Evolutionary conservation across 2,797 vertebrate genomes (phyloP).

Genomic region (Huso huso): DNA sequence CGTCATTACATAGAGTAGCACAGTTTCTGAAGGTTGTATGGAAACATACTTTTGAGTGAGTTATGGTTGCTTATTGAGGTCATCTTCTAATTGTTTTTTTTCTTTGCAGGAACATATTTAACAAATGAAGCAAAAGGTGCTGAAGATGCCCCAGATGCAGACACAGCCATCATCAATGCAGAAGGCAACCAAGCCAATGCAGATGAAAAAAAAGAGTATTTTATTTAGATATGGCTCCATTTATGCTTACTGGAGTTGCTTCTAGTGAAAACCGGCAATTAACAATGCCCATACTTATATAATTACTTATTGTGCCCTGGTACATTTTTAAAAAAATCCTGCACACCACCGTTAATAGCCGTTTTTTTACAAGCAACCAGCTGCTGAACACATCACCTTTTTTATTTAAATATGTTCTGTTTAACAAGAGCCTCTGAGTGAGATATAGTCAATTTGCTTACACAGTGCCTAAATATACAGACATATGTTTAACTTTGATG

Average conservation of each 20-base stretch:
- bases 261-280: conserved; percentile 73
- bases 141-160: conserved; percentile 96
- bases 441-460: conserved; percentile 73
- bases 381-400: conserved; percentile 55
- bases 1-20: background rate
- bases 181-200: conserved; percentile 97
- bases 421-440: conserved; percentile 71
- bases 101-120: conserved; percentile 85
- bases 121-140: conserved; percentile 98
- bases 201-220: conserved; percentile 99
- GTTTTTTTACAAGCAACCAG: conserved; percentile 72
- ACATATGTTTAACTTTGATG: conserved; percentile 68
- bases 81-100: conserved; percentile 22
- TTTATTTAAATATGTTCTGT: conserved; percentile 60
- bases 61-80: background rate
- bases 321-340: conserved; percentile 38
- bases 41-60: background rate
- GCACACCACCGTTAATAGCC: conserved; percentile 57
- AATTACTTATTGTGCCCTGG: conserved; percentile 57
- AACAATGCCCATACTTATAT: conserved; percentile 61
- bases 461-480: conserved; percentile 94
- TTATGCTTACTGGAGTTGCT: conserved; percentile 62
- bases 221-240: conserved; percentile 84
- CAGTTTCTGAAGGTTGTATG: background rate
- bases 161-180: conserved; percentile 98